phyloP scores from a whole-genome alignment of 92 coral and sea anemone genomes.

The Porites lobata region DNA sequence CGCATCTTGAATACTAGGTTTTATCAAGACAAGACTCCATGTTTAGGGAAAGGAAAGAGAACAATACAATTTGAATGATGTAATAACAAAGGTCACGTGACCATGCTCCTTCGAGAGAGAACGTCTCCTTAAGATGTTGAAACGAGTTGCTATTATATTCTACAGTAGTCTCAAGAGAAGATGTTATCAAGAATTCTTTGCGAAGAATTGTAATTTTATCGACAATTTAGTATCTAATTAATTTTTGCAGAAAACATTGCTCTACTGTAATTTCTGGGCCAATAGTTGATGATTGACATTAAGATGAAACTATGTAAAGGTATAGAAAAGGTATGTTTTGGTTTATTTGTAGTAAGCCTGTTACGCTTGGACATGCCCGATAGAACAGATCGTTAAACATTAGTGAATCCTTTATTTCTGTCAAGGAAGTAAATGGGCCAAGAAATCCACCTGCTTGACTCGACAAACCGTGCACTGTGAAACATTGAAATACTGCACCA shows the following conservation, averaged over 20 bases:
- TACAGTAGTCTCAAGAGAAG: neutral
- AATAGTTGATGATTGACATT: too few species aligned
- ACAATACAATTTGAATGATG: constrained; percentile 31
- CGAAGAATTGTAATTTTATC: neutral
- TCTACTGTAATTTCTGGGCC: too few species aligned
- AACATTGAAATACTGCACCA: too few species aligned
- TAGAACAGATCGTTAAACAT: neutral
- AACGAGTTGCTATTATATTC: neutral
- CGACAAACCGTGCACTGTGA: constrained; percentile 5
- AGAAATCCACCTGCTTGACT: constrained; percentile 32
- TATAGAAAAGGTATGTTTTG: neutral
- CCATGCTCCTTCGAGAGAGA: neutral
- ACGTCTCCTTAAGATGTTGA: neutral
- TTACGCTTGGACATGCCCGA: neutral
- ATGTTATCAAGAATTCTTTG: neutral
- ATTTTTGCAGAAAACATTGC: too few species aligned
- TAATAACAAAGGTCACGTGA: constrained; percentile 55
- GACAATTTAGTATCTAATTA: too few species aligned
- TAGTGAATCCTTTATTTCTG: neutral
- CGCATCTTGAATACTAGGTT: constrained; percentile 22
- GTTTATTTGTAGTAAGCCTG: neutral
- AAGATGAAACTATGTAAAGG: too few species aligned
- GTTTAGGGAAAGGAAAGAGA: neutral
- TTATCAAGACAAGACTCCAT: constrained; percentile 16
- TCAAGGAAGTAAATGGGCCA: constrained; percentile 6